These are phyloP conservation scores for Caenorhabditis briggsae DNA, from an alignment of 1,140 invertebrate species.

Conservation along the genomic window DNA sequence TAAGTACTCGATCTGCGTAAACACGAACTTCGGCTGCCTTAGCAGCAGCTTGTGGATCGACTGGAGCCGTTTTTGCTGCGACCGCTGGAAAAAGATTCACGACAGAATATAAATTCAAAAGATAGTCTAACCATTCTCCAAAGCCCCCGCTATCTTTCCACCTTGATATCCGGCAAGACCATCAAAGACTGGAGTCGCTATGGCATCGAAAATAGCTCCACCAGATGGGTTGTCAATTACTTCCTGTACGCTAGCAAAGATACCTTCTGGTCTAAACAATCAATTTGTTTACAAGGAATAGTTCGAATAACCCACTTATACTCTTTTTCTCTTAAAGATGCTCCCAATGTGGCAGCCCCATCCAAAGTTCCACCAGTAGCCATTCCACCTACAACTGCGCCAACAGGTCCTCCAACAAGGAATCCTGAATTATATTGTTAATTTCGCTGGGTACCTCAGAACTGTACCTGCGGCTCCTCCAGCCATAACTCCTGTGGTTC, in stretches of 20 bases:
- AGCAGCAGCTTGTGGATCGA: not conserved
- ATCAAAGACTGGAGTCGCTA: conserved; percentile 40
- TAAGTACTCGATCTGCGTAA: not conserved
- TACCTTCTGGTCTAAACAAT: conserved; percentile 19
- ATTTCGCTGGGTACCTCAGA: too few relatives aligned
- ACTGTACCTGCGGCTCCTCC: conserved; percentile 1
- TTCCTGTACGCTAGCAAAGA: not conserved
- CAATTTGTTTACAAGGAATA: not conserved
- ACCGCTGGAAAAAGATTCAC: not conserved
- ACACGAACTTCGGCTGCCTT: not conserved
- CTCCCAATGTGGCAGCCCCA: not conserved
- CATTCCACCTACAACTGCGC: conserved; percentile 33
- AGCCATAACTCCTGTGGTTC: conserved; percentile 18
- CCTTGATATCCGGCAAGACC: conserved; percentile 32
- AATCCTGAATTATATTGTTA: conserved; percentile 9
- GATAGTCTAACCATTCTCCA: not conserved
- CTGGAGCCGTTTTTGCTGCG: not conserved
- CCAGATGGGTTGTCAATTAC: conserved; percentile 20
- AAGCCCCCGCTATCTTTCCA: conserved; percentile 1
- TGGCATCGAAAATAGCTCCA: conserved; percentile 16
- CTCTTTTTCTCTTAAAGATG: not conserved
- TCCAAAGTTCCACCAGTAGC: conserved; percentile 12
- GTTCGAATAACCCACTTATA: not conserved
- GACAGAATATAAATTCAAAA: too few relatives aligned
- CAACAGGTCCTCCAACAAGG: conserved; percentile 15